These are phyloP conservation scores for Nerophis ophidion DNA, from an alignment of 2,113 vertebrate genomes.

Conservation along the genomic window DNA sequence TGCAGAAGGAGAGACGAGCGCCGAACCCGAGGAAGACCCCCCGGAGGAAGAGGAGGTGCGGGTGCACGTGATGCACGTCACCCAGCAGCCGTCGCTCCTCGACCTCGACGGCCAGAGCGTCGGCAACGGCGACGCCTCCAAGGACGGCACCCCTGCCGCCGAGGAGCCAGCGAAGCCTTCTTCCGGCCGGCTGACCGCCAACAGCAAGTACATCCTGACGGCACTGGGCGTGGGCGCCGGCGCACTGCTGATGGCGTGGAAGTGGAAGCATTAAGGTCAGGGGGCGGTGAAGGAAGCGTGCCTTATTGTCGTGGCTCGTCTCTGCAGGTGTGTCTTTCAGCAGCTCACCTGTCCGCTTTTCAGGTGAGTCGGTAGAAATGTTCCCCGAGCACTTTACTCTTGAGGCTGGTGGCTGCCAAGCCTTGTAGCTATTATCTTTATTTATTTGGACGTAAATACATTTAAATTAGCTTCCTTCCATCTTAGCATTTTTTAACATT, in stretches of 20 bases:
- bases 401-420: slow-evolving; percentile 11
- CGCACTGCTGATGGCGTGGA: slow-evolving; percentile 59
- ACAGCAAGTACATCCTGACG: slow-evolving; percentile 42
- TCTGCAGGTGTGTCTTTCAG: too few species aligned
- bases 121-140: slow-evolving; percentile 29
- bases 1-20: not conserved
- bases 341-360: too few species aligned
- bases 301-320: slow-evolving; percentile 27
- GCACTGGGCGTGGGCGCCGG: slow-evolving; percentile 51
- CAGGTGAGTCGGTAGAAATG: not conserved
- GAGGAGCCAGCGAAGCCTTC: not conserved
- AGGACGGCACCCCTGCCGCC: not conserved
- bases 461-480: not conserved
- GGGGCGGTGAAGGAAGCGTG: slow-evolving; percentile 21
- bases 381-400: slow-evolving; percentile 33
- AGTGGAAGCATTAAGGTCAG: slow-evolving; percentile 46
- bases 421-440: slow-evolving; percentile 27
- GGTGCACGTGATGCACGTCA: not conserved
- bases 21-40: too few species aligned
- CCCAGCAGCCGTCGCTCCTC: not conserved
- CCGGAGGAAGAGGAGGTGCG: not conserved
- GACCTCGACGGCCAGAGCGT: slow-evolving; percentile 21
- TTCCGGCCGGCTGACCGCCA: not conserved
- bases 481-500: not conserved
- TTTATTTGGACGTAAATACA: slow-evolving; percentile 48